phyloP scores from a whole-genome alignment of 2,797 vertebrate genomes.

The Acrocephalus scirpaceus region DNA sequence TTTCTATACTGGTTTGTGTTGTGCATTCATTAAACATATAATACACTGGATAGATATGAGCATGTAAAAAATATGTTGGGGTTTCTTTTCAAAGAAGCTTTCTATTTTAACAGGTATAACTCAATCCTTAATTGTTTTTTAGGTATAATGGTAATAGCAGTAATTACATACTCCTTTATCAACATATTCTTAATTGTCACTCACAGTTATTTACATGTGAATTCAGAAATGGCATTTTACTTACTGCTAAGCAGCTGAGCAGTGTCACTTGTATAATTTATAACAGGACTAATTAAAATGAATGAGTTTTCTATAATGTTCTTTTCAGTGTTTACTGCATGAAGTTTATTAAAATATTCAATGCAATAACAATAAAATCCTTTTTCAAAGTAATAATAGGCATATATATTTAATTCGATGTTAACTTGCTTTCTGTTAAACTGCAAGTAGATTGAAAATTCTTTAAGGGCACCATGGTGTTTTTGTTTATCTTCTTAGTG shows the following conservation, averaged over 20 bases:
- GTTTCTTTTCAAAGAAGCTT: constrained; percentile 27
- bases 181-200: constrained; percentile 78
- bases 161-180: constrained; percentile 65
- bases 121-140: constrained; percentile 56
- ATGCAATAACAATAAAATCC: constrained; percentile 45
- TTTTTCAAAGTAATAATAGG: constrained; percentile 62
- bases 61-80: constrained; percentile 17
- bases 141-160: constrained; percentile 59
- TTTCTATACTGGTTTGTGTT: not conserved
- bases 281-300: constrained; percentile 80
- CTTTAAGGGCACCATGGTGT: not conserved
- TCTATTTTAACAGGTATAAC: constrained; percentile 52
- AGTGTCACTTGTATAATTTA: constrained; percentile 72
- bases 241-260: constrained; percentile 70
- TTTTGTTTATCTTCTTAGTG: not conserved
- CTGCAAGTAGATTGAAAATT: constrained; percentile 52
- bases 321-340: constrained; percentile 49
- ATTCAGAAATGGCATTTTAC: constrained; percentile 78
- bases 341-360: constrained; percentile 73
- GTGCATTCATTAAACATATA: constrained; percentile 44
- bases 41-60: constrained; percentile 31
- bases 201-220: constrained; percentile 77
- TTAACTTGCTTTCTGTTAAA: constrained; percentile 56
- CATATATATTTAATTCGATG: constrained; percentile 63
- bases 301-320: constrained; percentile 66